Evolutionary conservation across 2,113 vertebrate species (phyloP).

Genomic region (Seriola aureovittata): DNA sequence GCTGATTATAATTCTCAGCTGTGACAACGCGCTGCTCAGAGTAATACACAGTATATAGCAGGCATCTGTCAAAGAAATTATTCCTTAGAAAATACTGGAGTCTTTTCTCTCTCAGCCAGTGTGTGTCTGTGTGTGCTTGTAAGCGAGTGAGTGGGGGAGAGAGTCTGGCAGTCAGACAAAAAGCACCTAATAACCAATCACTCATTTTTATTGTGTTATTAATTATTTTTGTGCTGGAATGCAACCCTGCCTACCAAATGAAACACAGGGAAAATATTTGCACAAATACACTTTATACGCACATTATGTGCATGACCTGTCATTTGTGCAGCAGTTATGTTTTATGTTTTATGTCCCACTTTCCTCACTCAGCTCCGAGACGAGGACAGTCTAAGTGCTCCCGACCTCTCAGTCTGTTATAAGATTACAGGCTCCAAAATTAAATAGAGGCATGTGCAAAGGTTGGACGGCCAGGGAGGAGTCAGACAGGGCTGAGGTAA

Average conservation of each 20-base stretch:
- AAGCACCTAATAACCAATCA: conserved; percentile 22
- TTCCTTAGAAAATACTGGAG: conserved; percentile 21
- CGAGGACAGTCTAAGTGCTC: conserved; percentile 68
- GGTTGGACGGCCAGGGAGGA: conserved; percentile 60
- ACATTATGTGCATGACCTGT: not conserved
- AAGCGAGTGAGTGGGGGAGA: conserved; percentile 8
- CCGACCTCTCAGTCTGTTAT: conserved; percentile 71
- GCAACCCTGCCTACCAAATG: not conserved
- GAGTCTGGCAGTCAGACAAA: conserved; percentile 26
- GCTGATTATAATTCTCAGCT: conserved; percentile 42
- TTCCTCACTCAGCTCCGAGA: conserved; percentile 39
- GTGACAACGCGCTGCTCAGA: conserved; percentile 11
- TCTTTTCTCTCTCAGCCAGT: conserved; percentile 15
- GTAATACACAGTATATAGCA: conserved; percentile 26
- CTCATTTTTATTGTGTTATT: conserved; percentile 25
- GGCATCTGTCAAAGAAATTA: conserved; percentile 40
- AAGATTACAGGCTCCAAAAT: conserved; percentile 72
- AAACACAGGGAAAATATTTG: conserved; percentile 16
- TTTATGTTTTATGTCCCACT: conserved; percentile 42
- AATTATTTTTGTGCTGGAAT: conserved; percentile 10
- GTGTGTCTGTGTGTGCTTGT: conserved; percentile 35
- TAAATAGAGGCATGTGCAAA: conserved; percentile 76
- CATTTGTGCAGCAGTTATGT: conserved; percentile 44
- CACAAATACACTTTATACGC: not conserved
- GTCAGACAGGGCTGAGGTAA: conserved; percentile 67